Conservation (phyloP, 2,113 vertebrate genomes). For the Acanthisitta chloris region DNA sequence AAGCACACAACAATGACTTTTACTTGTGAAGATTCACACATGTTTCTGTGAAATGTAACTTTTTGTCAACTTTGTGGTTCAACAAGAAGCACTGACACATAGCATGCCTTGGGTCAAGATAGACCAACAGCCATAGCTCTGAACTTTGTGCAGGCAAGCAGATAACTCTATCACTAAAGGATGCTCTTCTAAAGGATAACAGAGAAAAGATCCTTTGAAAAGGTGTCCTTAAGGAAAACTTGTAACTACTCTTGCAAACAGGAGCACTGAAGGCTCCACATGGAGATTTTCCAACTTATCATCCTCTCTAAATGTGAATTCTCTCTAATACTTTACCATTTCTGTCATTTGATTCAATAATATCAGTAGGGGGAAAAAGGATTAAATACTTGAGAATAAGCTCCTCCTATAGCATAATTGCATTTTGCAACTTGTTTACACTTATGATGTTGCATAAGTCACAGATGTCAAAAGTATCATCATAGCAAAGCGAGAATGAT, state of each 20-base stretch:
- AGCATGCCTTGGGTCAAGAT: not conserved
- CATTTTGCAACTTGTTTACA: conserved; percentile 24
- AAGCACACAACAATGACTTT: conserved; percentile 27
- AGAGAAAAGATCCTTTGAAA: not conserved
- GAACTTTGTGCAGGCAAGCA: not conserved
- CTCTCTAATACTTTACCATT: not conserved
- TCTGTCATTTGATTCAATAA: not conserved
- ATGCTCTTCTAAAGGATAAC: not conserved
- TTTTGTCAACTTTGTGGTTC: not conserved
- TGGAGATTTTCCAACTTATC: not conserved
- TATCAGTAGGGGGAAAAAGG: accelerated
- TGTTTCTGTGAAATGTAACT: not conserved
- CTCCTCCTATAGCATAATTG: not conserved
- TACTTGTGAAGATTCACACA: not conserved
- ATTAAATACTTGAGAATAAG: not conserved
- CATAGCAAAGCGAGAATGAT: not conserved
- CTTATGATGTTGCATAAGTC: not conserved
- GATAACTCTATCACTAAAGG: not conserved
- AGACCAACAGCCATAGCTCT: not conserved
- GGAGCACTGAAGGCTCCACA: not conserved
- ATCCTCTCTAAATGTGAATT: not conserved
- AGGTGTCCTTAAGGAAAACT: not conserved
- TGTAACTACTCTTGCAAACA: not conserved
- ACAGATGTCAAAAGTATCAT: not conserved
- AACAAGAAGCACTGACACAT: not conserved